Base-by-base conservation (phyloP, 1,140 invertebrate species). In the Choristoneura fumiferana region DNA sequence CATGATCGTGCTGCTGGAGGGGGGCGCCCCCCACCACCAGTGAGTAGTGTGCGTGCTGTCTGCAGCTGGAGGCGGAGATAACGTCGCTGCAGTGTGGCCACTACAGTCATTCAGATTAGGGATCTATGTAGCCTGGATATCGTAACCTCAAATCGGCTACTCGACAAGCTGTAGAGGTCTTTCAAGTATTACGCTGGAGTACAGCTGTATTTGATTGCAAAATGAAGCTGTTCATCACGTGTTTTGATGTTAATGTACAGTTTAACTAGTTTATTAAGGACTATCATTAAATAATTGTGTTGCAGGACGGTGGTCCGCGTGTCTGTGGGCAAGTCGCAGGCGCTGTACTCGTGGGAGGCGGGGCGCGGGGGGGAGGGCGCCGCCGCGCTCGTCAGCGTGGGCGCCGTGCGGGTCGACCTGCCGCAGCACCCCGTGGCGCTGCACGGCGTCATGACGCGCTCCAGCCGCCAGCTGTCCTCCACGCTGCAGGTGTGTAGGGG, bases 361-460 rank as follows among this genome's bases (percentile, higher is more conserved):
- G 93, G 93, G 54, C 91, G 94, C 12, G 91, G 92, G 57, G 95
- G 96, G 78, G 96, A 97, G 70, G 65, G 96, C 80, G 98, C 98
- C 76, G 96, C 95, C 18, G 96, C 95, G 8, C 89, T 98, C 49
- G 80, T 98, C 0, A 96, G 95, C 4, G 92, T 99, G 43, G 97
- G 97, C 0, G 93, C 95, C 33, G 95, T 99, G 0, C 94, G 96
- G 66, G 94, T 99, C 52, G 96, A 98, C 81, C 98, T 99, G 76
- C 98, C 98, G 1, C 97, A 99, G 79, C 98, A 99, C 91, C 98
- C 98, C 0, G 96, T 98, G 0, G 97, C 96, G 22, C 89, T 99
- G 54, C 98, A 99, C 82, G 97, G 97, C 49, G 98, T 99, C 96
- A 97, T 99, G 94, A 98, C 97, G 0, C 91, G 98, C 68, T 96